phyloP scores from a whole-genome alignment of 2,888 invertebrate species.

The Hirtodrosophila cameraria region DNA sequence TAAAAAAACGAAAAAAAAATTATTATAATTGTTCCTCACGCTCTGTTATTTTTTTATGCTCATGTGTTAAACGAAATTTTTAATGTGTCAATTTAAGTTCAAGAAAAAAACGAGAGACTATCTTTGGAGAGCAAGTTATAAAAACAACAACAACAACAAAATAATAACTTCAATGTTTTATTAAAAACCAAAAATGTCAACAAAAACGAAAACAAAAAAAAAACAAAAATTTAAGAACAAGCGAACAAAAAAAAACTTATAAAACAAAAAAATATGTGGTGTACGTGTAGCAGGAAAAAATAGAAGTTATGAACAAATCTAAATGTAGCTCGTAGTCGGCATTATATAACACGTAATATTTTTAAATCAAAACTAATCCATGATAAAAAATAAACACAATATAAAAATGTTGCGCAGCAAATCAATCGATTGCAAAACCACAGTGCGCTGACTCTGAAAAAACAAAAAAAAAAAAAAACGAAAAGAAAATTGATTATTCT shows the following conservation, averaged over 20 bases:
- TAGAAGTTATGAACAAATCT: slow-evolving; percentile 29
- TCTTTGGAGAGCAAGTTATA: slow-evolving; percentile 40
- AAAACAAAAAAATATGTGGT: slow-evolving; percentile 38
- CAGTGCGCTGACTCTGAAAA: slow-evolving; percentile 48
- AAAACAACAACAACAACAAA: slow-evolving; percentile 13
- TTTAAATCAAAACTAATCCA: slow-evolving; percentile 63
- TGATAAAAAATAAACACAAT: slow-evolving; percentile 6
- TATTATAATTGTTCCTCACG: slow-evolving; percentile 64
- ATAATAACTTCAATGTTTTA: slow-evolving; percentile 19
- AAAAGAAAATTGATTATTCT: slow-evolving; percentile 38
- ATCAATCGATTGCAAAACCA: slow-evolving; percentile 28
- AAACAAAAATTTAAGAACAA: slow-evolving; percentile 29
- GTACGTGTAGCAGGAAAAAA: slow-evolving; percentile 33
- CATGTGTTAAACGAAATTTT: slow-evolving; percentile 53
- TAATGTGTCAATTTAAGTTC: slow-evolving; percentile 40
- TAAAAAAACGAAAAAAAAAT: slow-evolving; percentile 4
- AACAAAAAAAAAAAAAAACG: too few species aligned
- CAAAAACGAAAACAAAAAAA: too few species aligned
- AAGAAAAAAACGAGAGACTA: slow-evolving; percentile 33
- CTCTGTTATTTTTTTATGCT: slow-evolving; percentile 60
- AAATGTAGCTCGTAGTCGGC: slow-evolving; percentile 63
- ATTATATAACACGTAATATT: slow-evolving; percentile 54
- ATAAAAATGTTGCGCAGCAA: slow-evolving; percentile 20
- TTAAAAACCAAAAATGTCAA: slow-evolving; percentile 37
- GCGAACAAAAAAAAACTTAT: slow-evolving; percentile 26